Percentiles rank a stretch among this genome's conserved stretches.
These are phyloP conservation scores for Dromius quadrimaculatus DNA, from an alignment of 2,888 invertebrate species.

Conservation along the genomic window DNA sequence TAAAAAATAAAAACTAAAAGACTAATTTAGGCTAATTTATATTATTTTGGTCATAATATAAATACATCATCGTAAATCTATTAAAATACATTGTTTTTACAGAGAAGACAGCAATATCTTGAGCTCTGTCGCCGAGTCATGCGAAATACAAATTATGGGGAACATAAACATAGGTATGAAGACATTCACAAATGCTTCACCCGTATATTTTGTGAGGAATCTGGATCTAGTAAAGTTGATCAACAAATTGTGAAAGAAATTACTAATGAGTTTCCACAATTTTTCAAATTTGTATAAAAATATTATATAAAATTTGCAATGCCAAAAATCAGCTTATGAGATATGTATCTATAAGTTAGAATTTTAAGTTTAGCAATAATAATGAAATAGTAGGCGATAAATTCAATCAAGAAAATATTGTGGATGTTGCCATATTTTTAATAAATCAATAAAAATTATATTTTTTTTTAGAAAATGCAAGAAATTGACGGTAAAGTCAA, in stretches of 20 bases:
- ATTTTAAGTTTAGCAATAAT: not conserved
- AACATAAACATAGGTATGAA: conserved; percentile 83
- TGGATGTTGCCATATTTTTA: no score
- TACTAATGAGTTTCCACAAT: conserved; percentile 86
- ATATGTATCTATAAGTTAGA: not conserved
- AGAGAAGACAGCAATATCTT: conserved; percentile 84
- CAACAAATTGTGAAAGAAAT: conserved; percentile 84
- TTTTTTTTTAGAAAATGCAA: no score
- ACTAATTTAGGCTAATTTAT: no score
- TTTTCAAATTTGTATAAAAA: conserved; percentile 68
- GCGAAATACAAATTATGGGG: conserved; percentile 83
- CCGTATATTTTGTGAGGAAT: conserved; percentile 87
- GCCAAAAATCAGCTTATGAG: not conserved
- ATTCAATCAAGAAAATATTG: no score
- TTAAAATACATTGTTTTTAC: conserved; percentile 55
- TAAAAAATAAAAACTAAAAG: no score
- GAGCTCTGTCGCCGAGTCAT: conserved; percentile 84
- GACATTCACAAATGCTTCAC: conserved; percentile 89
- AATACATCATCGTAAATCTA: conserved; percentile 15
- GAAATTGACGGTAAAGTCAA: no score
- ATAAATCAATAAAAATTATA: no score
- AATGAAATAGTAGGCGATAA: no score
- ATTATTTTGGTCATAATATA: no score
- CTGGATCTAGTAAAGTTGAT: conserved; percentile 79
- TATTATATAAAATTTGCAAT: not conserved